These are phyloP conservation scores for Diacarnus erythraeanus DNA, from an alignment of 37 sponge, comb jelly and placozoan genomes.

Conservation along the genomic window DNA sequence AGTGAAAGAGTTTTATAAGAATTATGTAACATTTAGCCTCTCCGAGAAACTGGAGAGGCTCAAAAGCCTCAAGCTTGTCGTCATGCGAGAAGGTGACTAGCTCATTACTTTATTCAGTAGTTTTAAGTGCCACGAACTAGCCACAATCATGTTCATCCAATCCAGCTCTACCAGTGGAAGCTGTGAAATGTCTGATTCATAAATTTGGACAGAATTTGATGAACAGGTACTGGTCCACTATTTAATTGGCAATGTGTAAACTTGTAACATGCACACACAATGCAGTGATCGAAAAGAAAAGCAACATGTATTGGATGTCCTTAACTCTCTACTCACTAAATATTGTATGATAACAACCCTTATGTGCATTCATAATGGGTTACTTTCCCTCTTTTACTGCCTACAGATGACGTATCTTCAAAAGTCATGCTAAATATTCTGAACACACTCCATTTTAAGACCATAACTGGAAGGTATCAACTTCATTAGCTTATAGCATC, in stretches of 20 bases:
- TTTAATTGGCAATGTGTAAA: background rate
- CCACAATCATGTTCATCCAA: background rate
- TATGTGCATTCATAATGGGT: background rate
- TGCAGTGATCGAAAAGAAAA: background rate
- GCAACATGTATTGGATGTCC: background rate
- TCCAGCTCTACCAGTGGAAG: background rate
- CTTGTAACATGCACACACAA: background rate
- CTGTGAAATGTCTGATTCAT: background rate
- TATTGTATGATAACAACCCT: background rate
- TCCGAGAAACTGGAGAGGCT: background rate
- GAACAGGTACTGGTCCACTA: background rate
- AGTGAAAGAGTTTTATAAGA: background rate
- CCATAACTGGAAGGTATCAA: background rate
- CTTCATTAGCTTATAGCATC: too few species aligned
- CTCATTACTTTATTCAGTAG: background rate
- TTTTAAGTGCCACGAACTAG: too few species aligned
- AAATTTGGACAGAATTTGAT: background rate
- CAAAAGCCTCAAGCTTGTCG: background rate
- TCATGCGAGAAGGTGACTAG: background rate
- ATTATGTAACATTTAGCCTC: background rate
- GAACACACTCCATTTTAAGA: background rate
- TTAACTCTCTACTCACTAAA: background rate
- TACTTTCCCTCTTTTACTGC: background rate
- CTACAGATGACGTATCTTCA: too few species aligned
- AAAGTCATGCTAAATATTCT: too few species aligned